Conservation (phyloP, 2,888 invertebrate species). For the Plebejus anna region DNA sequence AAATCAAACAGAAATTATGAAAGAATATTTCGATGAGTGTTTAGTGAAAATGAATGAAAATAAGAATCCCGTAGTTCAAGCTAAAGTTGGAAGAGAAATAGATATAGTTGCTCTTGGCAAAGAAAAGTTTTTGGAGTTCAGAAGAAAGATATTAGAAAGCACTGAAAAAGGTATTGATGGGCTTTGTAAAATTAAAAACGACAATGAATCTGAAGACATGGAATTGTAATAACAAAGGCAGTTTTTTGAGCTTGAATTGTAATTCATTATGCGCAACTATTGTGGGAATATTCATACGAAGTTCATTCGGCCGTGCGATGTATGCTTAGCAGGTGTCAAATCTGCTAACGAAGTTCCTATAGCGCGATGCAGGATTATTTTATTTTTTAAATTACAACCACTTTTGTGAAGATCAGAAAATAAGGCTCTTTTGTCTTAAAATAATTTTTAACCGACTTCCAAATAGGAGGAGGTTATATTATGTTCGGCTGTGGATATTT, state of each 20-base stretch:
- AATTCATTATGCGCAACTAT: too few relatives aligned
- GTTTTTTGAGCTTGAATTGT: too few relatives aligned
- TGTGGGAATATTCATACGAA: too few relatives aligned
- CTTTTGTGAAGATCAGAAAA: background rate
- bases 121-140: conserved; percentile 48
- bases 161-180: conserved; percentile 43
- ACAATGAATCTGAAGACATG: conserved; percentile 41
- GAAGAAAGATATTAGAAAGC: conserved; percentile 48
- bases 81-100: conserved; percentile 55
- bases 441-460: too few relatives aligned
- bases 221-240: conserved; percentile 38
- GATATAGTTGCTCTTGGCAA: conserved; percentile 55
- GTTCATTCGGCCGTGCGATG: too few relatives aligned
- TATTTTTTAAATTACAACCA: background rate
- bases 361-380: too few relatives aligned
- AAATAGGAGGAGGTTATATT: too few relatives aligned
- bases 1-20: conserved; percentile 48
- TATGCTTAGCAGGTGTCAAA: too few relatives aligned
- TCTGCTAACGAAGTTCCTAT: too few relatives aligned
- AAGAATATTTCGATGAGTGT: conserved; percentile 57
- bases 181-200: conserved; percentile 32
- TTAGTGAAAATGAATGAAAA: conserved; percentile 59
- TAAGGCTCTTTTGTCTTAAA: background rate
- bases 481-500: too few relatives aligned
- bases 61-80: conserved; percentile 44